Percentiles rank a stretch among this genome's conserved stretches.
These are phyloP conservation scores for Papilio demoleus DNA, from an alignment of 2,888 invertebrate genomes.

Conservation along the genomic window DNA sequence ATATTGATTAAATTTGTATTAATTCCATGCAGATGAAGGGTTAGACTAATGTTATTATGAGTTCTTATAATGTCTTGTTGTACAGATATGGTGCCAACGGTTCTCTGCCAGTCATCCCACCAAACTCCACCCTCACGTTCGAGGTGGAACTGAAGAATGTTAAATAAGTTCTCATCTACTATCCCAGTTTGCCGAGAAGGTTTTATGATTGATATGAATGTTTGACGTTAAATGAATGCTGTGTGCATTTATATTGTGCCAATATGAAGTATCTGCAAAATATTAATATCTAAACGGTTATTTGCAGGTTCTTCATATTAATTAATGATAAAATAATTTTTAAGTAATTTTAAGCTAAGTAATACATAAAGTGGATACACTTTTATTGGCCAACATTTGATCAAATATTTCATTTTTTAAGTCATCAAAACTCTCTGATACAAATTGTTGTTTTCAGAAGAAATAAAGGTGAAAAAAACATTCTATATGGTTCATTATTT, in stretches of 20 bases:
- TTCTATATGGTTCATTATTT: constrained; percentile 2
- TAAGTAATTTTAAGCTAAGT: constrained; percentile 15
- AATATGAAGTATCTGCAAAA: constrained; percentile 50
- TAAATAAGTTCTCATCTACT: constrained; percentile 72
- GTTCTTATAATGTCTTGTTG: constrained; percentile 44
- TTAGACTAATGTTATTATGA: no score
- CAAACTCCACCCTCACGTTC: constrained; percentile 93
- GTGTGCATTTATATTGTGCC: constrained; percentile 54
- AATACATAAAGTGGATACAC: neutral
- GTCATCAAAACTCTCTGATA: no score
- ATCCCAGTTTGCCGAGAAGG: constrained; percentile 4
- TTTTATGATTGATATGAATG: constrained; percentile 44
- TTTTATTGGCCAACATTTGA: constrained; percentile 10
- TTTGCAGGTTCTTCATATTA: constrained; percentile 57
- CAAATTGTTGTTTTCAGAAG: no score
- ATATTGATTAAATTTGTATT: no score
- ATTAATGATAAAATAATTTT: constrained; percentile 44
- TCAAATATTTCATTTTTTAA: neutral
- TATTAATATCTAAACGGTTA: constrained; percentile 16
- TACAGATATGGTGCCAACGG: constrained; percentile 89
- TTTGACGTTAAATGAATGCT: constrained; percentile 55
- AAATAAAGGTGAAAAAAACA: neutral
- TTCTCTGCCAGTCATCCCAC: constrained; percentile 93
- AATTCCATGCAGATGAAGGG: no score
- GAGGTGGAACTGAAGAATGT: constrained; percentile 95